These are phyloP conservation scores for Drosophila kurseongensis DNA, from an alignment of 1,140 invertebrate species.

Conservation along the genomic window DNA sequence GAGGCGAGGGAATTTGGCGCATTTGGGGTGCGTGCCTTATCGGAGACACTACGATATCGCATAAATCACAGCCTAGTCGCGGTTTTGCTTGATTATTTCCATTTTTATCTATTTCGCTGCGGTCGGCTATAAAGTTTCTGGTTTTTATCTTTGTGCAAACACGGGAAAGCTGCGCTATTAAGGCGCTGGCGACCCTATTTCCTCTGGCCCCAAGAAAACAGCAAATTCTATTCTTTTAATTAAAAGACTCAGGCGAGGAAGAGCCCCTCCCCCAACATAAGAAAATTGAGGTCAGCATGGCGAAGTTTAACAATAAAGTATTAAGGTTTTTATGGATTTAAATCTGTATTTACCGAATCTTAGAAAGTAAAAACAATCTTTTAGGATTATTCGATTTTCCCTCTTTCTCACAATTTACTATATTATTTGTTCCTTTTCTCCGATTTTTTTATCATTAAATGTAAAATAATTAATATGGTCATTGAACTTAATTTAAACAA, in stretches of 20 bases:
- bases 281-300: constrained; percentile 15
- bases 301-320: background rate
- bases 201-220: constrained; percentile 41
- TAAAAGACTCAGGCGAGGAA: constrained; percentile 17
- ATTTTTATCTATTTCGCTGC: constrained; percentile 75
- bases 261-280: background rate
- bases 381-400: no score
- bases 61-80: constrained; percentile 78
- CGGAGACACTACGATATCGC: constrained; percentile 68
- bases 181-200: constrained; percentile 75
- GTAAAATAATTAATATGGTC: no score
- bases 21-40: constrained; percentile 71
- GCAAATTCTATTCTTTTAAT: constrained; percentile 54
- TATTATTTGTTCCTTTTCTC: no score
- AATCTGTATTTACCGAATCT: background rate
- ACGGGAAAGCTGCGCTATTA: constrained; percentile 61
- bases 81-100: constrained; percentile 65
- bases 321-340: background rate
- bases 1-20: constrained; percentile 28
- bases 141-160: constrained; percentile 77
- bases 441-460: no score
- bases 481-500: no score
- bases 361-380: no score
- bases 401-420: no score
- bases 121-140: constrained; percentile 71